Conservation (phyloP, 64 coral and sea anemone genomes). For the Porites australiensis region DNA sequence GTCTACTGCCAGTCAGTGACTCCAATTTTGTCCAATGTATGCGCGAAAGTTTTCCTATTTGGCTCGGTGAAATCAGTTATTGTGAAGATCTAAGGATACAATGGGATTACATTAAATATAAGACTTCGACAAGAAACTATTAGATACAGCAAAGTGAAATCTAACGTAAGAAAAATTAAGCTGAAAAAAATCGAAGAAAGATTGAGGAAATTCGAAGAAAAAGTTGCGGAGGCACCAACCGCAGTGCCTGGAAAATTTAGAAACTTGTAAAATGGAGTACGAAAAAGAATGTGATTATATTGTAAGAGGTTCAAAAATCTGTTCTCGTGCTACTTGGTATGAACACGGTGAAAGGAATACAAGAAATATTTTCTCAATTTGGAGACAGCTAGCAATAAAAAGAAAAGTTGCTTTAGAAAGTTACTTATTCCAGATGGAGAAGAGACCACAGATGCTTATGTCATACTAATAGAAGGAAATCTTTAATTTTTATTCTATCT, state of each 20-base stretch:
- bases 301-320: neutral
- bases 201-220: too few relatives aligned
- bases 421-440: neutral
- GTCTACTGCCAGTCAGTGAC: neutral
- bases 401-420: conserved; percentile 17
- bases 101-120: conserved; percentile 68
- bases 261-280: conserved; percentile 27
- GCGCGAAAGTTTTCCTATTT: neutral
- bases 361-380: conserved; percentile 39
- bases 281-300: conserved; percentile 42
- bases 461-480: conserved; percentile 2
- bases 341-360: neutral
- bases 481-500: neutral
- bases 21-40: neutral
- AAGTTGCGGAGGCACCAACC: too few relatives aligned
- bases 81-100: conserved; percentile 9
- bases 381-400: conserved; percentile 24
- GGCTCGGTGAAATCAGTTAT: neutral
- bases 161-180: neutral
- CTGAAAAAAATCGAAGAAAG: too few relatives aligned
- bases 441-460: neutral
- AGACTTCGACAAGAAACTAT: conserved; percentile 61
- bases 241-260: too few relatives aligned
- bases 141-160: conserved; percentile 41
- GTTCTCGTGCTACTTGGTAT: conserved; percentile 9